A percentile compares a stretch with the other conserved stretches of the same genome.
Conservation (phyloP, 2,113 vertebrate species). For the Suricata suricatta region DNA sequence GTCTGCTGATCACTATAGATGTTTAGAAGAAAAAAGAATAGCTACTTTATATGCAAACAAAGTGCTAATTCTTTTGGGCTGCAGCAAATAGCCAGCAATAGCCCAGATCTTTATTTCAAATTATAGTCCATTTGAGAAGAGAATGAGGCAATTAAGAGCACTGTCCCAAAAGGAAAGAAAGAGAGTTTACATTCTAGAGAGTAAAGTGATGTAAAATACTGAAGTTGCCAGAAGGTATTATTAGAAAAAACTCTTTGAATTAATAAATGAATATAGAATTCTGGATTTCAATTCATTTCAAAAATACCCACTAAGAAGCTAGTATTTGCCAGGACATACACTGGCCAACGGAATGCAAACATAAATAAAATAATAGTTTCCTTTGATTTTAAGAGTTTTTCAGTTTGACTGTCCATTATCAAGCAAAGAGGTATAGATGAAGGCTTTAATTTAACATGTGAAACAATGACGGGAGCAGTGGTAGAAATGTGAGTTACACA, state of each 20-base stretch:
- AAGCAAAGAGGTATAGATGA: background rate
- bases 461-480: background rate
- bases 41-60: background rate
- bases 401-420: background rate
- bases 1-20: background rate
- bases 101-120: background rate
- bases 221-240: background rate
- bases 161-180: background rate
- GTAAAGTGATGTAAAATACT: background rate
- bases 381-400: background rate
- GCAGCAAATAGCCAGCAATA: background rate
- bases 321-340: background rate
- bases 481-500: background rate
- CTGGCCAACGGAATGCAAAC: background rate
- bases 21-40: background rate
- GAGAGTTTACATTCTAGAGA: background rate
- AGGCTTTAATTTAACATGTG: background rate
- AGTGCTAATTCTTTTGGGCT: background rate
- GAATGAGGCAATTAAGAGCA: background rate
- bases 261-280: conserved; percentile 19
- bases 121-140: background rate
- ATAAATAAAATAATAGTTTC: background rate
- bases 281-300: background rate
- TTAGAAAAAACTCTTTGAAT: background rate
- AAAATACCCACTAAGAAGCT: background rate